Evolutionary conservation across 2,113 vertebrate species (phyloP), one percentile per base, ranked within the genome.

Genomic region (Numida meleagris): DNA sequence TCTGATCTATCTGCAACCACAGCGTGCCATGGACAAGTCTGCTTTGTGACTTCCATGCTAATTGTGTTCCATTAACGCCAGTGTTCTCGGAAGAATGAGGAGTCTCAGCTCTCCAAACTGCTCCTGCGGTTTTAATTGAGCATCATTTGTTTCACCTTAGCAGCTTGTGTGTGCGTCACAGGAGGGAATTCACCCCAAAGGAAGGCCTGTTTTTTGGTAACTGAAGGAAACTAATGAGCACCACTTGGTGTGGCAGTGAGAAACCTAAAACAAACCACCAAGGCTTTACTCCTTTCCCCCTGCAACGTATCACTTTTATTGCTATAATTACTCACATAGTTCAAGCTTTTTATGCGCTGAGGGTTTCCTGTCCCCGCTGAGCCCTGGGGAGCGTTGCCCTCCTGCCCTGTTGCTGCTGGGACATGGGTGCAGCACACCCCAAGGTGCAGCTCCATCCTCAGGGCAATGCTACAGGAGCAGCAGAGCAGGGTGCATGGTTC

Each of bases 331-430:
- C 68, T 86, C 16, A 38, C n/a, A 5, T 3, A 10, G 19, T 4
- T 84, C 25, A 15, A 89, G 48, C n/a, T 65, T 75, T 29, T 86
- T 11, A 31, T 66, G 62, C 12, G 24, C 45, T 79, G 12, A 6
- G 15, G 25, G 16, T 7, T 12, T 15, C 65, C 71, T 4, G 6
- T 18, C 72, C 66, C 24, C 48, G 43, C 65, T 3, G 3, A 21
- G 57, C 23, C 4, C 34, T 0, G 1, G 33, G 34, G 62, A 88
- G 79, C 67, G 38, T 73, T 33, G 75, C 25, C 48, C 50, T 38
- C 3, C 3, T 2, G 43, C 27, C 5, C 11, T 14, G 3, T 11
- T 21, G 9, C 0, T 9, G 40, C 33, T 1, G 1, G 53, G 65
- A 62, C 19, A 3, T 1, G n/a, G 55, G 71, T 31, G 71, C 31